phyloP scores from a whole-genome alignment of 2,113 vertebrate species.

The Panthera leo region DNA sequence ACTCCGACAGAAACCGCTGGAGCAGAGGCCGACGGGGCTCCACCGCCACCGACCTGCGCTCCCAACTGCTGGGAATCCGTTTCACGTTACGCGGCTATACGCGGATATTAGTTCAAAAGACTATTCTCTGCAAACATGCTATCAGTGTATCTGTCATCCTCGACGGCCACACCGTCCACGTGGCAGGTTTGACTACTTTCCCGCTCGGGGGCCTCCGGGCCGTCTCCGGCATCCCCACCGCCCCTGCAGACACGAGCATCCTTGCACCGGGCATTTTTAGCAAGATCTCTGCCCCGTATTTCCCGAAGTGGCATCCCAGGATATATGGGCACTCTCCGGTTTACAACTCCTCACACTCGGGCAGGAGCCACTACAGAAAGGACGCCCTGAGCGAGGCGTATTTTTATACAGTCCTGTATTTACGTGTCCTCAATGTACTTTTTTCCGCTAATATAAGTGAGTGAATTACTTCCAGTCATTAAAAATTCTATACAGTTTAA shows the following conservation, averaged over 20 bases:
- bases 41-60: fast-evolving
- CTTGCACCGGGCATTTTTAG: not conserved
- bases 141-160: not conserved
- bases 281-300: not conserved
- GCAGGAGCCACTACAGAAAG: fast-evolving
- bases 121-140: not conserved
- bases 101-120: not conserved
- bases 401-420: not conserved
- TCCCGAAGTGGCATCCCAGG: not conserved
- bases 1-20: not conserved
- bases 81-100: fast-evolving
- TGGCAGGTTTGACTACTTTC: not conserved
- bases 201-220: fast-evolving
- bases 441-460: not conserved
- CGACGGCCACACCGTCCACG: fast-evolving
- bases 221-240: fast-evolving
- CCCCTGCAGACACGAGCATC: too few species aligned
- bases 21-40: fast-evolving
- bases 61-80: not conserved
- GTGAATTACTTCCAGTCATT: not conserved
- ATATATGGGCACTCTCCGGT: not conserved
- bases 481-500: not conserved
- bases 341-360: fast-evolving
- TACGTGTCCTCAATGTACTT: not conserved
- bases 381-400: not conserved